These are phyloP conservation scores for Drosophila meridionalis DNA, from an alignment of 2,888 invertebrate genomes.

Conservation along the genomic window DNA sequence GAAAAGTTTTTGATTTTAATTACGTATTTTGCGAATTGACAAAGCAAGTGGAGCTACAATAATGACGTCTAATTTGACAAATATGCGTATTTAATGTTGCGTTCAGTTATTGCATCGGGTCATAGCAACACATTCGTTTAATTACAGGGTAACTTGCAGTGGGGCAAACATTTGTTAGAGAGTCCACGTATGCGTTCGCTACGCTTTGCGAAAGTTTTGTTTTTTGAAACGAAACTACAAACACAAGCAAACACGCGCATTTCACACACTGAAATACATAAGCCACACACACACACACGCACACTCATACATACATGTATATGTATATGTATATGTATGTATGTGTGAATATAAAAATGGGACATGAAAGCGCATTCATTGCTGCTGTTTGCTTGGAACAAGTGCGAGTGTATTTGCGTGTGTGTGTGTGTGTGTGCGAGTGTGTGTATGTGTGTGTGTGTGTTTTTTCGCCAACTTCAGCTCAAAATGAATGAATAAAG, in stretches of 20 bases:
- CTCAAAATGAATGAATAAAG: conserved; percentile 74
- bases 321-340: conserved; percentile 1
- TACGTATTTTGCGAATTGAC: neutral
- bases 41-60: neutral
- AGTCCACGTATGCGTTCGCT: conserved; percentile 31
- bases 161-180: conserved; percentile 8
- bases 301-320: neutral
- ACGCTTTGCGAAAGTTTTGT: conserved; percentile 62
- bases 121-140: no score
- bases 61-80: neutral
- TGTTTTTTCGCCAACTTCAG: conserved; percentile 46
- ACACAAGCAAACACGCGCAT: conserved; percentile 56
- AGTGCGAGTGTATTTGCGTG: conserved; percentile 32
- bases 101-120: neutral
- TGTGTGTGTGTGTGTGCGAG: conserved; percentile 16
- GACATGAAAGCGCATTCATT: conserved; percentile 56
- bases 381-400: conserved; percentile 57
- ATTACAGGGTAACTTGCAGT: conserved; percentile 11
- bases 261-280: conserved; percentile 20
- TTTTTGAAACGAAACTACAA: conserved; percentile 63
- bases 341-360: conserved; percentile 19
- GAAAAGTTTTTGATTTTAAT: neutral
- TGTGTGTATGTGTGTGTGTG: neutral
- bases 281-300: conserved; percentile 22
- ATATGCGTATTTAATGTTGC: neutral